These are phyloP conservation scores for Rhabdomys pumilio DNA, from an alignment of 2,797 vertebrate genomes.

Conservation along the genomic window DNA sequence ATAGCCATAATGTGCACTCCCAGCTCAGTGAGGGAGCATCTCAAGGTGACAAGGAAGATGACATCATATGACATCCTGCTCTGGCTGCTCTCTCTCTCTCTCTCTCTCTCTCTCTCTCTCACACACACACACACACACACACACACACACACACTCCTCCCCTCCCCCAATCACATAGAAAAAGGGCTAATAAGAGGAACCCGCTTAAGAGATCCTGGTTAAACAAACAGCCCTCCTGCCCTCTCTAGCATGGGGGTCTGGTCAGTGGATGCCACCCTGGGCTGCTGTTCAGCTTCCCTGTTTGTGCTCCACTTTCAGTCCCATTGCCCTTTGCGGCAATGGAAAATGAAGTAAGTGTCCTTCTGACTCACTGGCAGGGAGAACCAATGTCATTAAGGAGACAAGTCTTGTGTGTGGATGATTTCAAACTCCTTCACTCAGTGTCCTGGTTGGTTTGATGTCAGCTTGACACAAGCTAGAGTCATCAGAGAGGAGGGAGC, in stretches of 20 bases:
- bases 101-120: neutral
- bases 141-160: neutral
- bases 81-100: neutral
- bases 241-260: neutral
- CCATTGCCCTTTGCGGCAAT: neutral
- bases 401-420: neutral
- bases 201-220: neutral
- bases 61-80: neutral
- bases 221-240: neutral
- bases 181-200: neutral
- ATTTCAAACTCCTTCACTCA: neutral
- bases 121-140: neutral
- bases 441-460: neutral
- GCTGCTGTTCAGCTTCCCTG: neutral
- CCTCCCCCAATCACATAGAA: neutral
- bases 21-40: neutral
- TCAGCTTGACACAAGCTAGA: neutral
- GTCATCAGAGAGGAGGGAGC: neutral
- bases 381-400: neutral
- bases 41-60: neutral
- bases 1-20: neutral
- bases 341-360: neutral
- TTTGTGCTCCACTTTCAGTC: neutral
- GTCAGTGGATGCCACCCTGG: neutral
- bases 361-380: neutral